phyloP scores from a whole-genome alignment of 1,140 invertebrate species.

The Aphidius gifuensis region DNA sequence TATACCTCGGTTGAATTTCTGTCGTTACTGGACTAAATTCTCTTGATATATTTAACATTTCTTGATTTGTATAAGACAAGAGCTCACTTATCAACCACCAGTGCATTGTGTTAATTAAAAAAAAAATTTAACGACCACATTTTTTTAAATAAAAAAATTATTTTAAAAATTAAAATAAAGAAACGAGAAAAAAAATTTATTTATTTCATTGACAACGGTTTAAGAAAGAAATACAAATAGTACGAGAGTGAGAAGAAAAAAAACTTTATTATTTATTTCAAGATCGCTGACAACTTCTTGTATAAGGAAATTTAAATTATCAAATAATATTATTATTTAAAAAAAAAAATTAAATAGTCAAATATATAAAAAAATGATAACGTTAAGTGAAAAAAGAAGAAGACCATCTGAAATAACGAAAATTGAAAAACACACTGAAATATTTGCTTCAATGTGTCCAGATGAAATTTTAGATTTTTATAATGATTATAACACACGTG shows the following conservation, averaged over 20 bases:
- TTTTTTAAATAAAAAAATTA: not conserved
- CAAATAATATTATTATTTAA: too few species aligned
- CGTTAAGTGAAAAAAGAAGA: constrained; percentile 12
- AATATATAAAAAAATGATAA: too few species aligned
- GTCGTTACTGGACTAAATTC: not conserved
- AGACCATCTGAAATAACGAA: constrained; percentile 13
- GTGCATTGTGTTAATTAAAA: constrained; percentile 5
- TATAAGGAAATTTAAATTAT: too few species aligned
- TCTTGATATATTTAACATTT: not conserved
- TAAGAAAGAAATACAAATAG: too few species aligned
- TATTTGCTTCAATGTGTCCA: constrained; percentile 62
- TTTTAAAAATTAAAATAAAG: too few species aligned
- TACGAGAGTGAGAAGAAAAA: too few species aligned
- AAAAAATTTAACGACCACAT: too few species aligned
- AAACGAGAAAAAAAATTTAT: too few species aligned
- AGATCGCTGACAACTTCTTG: too few species aligned
- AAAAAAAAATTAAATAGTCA: too few species aligned
- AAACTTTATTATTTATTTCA: too few species aligned
- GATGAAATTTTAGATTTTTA: constrained; percentile 62
- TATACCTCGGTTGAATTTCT: not conserved
- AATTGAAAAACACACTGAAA: constrained; percentile 51
- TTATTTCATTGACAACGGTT: too few species aligned
- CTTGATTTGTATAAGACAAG: not conserved
- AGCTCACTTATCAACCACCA: constrained; percentile 6
- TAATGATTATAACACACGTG: constrained; percentile 52